Conservation (phyloP, 2,797 vertebrate genomes). For the Peromyscus eremicus region DNA sequence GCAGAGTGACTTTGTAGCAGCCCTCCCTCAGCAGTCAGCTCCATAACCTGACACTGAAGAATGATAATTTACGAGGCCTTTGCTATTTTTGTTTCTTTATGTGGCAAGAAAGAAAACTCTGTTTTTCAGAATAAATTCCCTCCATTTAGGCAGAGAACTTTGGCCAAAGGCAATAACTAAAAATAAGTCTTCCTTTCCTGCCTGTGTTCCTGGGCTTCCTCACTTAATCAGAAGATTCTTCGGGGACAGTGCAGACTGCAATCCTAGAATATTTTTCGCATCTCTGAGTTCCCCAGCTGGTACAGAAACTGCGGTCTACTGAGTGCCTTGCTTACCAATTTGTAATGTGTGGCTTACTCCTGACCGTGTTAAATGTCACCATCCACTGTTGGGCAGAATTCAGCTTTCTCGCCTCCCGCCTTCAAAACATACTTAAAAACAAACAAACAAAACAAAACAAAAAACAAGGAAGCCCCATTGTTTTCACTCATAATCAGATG, state of each 20-base stretch:
- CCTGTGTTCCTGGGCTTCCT: slow-evolving; percentile 77
- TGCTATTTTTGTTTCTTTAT: slow-evolving; percentile 81
- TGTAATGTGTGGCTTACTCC: slow-evolving; percentile 63
- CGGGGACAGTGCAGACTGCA: slow-evolving; percentile 58
- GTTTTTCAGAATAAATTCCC: slow-evolving; percentile 75
- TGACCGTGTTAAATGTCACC: slow-evolving; percentile 70
- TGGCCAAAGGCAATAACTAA: slow-evolving; percentile 81
- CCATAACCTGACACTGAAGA: slow-evolving; percentile 61
- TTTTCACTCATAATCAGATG: slow-evolving; percentile 66
- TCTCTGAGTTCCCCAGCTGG: slow-evolving; percentile 49
- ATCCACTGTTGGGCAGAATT: slow-evolving; percentile 46
- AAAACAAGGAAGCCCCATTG: slow-evolving; percentile 7
- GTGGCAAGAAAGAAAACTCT: slow-evolving; percentile 76
- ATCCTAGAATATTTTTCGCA: slow-evolving; percentile 70
- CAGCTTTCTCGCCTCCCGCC: slow-evolving; percentile 65
- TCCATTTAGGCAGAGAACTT: slow-evolving; percentile 79
- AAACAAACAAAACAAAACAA: neutral
- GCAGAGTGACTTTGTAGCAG: slow-evolving; percentile 64
- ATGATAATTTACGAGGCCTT: slow-evolving; percentile 73
- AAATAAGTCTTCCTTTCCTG: slow-evolving; percentile 81
- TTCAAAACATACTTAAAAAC: slow-evolving; percentile 24
- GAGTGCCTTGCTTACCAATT: slow-evolving; percentile 55
- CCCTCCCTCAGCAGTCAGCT: neutral
- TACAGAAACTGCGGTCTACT: neutral
- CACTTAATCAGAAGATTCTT: slow-evolving; percentile 79